A percentile compares a stretch with the other conserved stretches of the same genome.
Conservation (phyloP, 2,797 vertebrate genomes). For the Enteromius argenteus region DNA sequence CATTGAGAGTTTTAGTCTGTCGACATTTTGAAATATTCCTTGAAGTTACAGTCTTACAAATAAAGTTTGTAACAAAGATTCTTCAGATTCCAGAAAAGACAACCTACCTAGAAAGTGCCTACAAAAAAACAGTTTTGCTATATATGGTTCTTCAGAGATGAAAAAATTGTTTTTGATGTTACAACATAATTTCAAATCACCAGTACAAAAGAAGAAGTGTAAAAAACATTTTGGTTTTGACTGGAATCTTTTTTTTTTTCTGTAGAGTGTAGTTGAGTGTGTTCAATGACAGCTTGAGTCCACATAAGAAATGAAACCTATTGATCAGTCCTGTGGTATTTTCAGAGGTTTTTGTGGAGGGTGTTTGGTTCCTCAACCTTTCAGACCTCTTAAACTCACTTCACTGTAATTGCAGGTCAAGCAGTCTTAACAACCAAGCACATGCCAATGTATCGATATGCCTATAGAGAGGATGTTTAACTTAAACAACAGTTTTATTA, state of each 20-base stretch:
- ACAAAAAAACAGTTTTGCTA: not conserved
- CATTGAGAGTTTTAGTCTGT: not conserved
- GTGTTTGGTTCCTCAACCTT: slow-evolving; percentile 18
- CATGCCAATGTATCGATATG: slow-evolving; percentile 14
- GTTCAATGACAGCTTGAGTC: slow-evolving; percentile 6
- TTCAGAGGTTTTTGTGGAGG: slow-evolving; percentile 21
- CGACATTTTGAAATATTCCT: not conserved
- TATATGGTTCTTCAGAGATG: not conserved
- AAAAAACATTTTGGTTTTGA: not conserved
- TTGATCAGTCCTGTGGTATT: slow-evolving; percentile 41
- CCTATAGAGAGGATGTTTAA: slow-evolving; percentile 13
- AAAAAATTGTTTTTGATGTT: not conserved
- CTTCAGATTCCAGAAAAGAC: not conserved
- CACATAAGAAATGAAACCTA: slow-evolving; percentile 23
- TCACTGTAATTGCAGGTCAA: slow-evolving; percentile 45
- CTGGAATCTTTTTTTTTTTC: not conserved
- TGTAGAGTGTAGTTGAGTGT: not conserved
- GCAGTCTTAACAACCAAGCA: slow-evolving; percentile 33
- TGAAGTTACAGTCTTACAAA: not conserved
- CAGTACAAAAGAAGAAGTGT: not conserved
- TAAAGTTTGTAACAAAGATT: not conserved
- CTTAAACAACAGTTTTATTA: slow-evolving; percentile 38
- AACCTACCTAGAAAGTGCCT: not conserved
- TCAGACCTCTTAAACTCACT: slow-evolving; percentile 41
- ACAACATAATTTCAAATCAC: not conserved